These are phyloP conservation scores for Invenusta paracnida DNA, from an alignment of 2,888 invertebrate species.

Conservation along the genomic window DNA sequence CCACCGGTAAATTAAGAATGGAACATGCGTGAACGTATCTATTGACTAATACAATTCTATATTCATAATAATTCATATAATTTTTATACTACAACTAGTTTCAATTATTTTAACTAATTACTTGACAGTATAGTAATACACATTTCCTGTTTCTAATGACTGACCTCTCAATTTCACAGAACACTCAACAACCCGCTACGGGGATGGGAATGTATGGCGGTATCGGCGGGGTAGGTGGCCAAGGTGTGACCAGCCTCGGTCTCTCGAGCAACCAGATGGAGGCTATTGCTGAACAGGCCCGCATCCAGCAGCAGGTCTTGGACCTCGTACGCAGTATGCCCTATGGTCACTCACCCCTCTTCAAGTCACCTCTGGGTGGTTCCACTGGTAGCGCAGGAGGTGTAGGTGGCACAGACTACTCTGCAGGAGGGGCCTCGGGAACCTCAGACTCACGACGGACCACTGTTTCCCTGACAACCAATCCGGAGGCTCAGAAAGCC, in stretches of 20 bases:
- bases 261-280: slow-evolving; percentile 17
- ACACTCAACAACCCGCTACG: not conserved
- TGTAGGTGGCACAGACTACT: not conserved
- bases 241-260: not conserved
- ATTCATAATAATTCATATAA: too few species aligned
- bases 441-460: not conserved
- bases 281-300: slow-evolving; percentile 36
- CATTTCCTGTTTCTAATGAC: not conserved
- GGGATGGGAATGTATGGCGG: not conserved
- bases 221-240: not conserved
- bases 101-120: too few species aligned
- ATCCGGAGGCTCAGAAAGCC: slow-evolving; percentile 15
- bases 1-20: too few species aligned
- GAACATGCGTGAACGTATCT: too few species aligned
- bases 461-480: not conserved
- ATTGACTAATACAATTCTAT: too few species aligned
- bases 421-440: not conserved
- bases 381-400: not conserved
- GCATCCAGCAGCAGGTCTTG: slow-evolving; percentile 41
- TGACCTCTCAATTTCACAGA: not conserved
- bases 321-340: slow-evolving; percentile 40
- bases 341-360: slow-evolving; percentile 38
- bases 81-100: too few species aligned
- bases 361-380: not conserved
- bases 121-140: too few species aligned